These are phyloP conservation scores for Dendrolimus punctatus DNA, from an alignment of 1,140 invertebrate species.

Conservation along the genomic window DNA sequence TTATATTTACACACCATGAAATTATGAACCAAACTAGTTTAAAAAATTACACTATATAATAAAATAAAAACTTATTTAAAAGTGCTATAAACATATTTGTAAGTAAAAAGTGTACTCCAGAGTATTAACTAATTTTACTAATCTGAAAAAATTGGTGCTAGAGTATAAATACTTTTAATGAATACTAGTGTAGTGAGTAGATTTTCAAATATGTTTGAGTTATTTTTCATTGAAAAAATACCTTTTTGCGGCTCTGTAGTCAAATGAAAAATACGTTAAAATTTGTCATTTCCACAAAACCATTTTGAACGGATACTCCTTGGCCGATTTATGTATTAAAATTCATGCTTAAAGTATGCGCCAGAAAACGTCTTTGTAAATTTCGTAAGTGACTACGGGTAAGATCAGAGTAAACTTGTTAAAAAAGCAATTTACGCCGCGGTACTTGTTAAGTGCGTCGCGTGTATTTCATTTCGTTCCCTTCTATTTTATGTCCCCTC, in stretches of 20 bases:
- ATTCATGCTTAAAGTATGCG: too few species aligned
- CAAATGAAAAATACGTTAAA: slow-evolving; percentile 19
- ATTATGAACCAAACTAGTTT: too few species aligned
- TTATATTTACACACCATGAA: too few species aligned
- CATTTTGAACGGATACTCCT: slow-evolving; percentile 4
- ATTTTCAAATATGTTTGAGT: slow-evolving; percentile 9
- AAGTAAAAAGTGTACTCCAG: too few species aligned
- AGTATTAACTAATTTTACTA: too few species aligned
- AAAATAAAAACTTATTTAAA: too few species aligned
- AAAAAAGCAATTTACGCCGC: slow-evolving; percentile 25
- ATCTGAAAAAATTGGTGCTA: too few species aligned
- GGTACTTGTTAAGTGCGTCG: slow-evolving; percentile 10
- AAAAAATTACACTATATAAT: too few species aligned
- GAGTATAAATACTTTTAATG: too few species aligned
- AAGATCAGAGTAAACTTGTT: slow-evolving; percentile 16
- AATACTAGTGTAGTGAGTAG: too few species aligned
- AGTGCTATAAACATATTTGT: too few species aligned
- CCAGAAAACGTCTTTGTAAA: slow-evolving; percentile 8
- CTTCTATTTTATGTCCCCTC: slow-evolving; percentile 11
- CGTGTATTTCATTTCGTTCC: slow-evolving; percentile 22
- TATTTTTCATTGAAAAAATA: slow-evolving; percentile 27
- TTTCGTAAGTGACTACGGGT: slow-evolving; percentile 10
- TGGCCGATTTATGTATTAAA: too few species aligned
- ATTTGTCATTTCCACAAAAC: slow-evolving; percentile 10
- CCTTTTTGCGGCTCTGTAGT: neutral